Conservation (phyloP, 2,113 vertebrate genomes). For the Pachycephala philippinensis region DNA sequence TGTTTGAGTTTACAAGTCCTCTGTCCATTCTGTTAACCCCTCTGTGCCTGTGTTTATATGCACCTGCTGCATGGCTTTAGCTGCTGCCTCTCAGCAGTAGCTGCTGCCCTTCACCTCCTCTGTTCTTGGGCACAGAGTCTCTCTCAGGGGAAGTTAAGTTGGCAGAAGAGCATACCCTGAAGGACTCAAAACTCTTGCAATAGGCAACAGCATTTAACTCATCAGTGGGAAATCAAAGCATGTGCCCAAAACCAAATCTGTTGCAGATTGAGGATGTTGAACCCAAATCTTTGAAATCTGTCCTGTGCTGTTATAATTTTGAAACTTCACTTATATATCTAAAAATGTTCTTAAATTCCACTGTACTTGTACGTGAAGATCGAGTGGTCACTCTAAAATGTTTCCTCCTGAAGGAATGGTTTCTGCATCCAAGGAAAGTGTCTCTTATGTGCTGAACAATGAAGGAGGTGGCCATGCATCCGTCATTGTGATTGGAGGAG, state of each 20-base stretch:
- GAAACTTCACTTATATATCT: background rate
- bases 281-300: background rate
- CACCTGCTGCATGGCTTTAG: background rate
- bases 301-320: background rate
- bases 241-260: background rate
- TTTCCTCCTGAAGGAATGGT: slow-evolving; percentile 68
- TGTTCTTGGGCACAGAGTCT: background rate
- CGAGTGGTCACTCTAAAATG: background rate
- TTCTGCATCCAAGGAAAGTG: slow-evolving; percentile 71
- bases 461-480: slow-evolving; percentile 70
- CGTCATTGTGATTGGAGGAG: slow-evolving; percentile 72
- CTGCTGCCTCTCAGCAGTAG: background rate
- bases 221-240: background rate
- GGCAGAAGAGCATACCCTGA: background rate
- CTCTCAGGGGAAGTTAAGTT: background rate
- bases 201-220: background rate
- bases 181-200: background rate
- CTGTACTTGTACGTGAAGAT: background rate
- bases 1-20: background rate
- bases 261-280: background rate
- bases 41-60: background rate
- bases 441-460: slow-evolving; percentile 67
- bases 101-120: background rate
- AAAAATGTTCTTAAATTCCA: background rate
- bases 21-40: background rate